Evolutionary conservation across 2,888 invertebrate species (phyloP).

Genomic region (Lacanobia oleracea): DNA sequence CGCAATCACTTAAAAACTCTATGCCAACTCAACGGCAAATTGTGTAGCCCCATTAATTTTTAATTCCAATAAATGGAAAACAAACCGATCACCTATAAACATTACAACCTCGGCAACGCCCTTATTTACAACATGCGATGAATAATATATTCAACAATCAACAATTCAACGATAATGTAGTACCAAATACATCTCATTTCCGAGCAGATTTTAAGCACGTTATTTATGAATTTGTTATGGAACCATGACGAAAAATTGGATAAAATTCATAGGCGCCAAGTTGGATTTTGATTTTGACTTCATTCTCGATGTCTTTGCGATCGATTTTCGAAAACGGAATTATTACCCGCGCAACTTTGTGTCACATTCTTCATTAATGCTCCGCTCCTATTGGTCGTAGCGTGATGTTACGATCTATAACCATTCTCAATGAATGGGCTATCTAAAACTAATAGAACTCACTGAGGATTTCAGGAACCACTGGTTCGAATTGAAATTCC

Average conservation of each 20-base stretch:
- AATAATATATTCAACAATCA: constrained; percentile 32
- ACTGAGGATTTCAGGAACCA: no score
- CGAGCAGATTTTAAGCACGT: not conserved
- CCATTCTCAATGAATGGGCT: no score
- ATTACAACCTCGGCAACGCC: not conserved
- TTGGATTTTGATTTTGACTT: not conserved
- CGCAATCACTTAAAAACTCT: no score
- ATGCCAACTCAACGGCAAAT: no score
- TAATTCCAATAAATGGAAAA: not conserved
- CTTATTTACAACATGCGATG: constrained; percentile 34
- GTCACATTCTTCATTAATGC: no score
- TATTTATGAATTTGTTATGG: not conserved
- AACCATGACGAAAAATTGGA: not conserved
- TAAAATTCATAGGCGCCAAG: no score
- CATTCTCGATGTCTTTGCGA: no score
- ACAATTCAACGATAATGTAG: constrained; percentile 7
- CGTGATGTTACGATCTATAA: no score
- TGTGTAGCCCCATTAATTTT: not conserved
- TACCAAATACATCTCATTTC: constrained; percentile 43
- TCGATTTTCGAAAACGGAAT: not conserved
- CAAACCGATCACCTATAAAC: not conserved
- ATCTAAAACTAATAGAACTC: no score
- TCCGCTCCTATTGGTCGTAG: no score
- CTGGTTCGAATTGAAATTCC: no score
- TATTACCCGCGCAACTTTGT: no score